Conservation (phyloP, 1,140 invertebrate genomes). For the Melitaea cinxia region DNA sequence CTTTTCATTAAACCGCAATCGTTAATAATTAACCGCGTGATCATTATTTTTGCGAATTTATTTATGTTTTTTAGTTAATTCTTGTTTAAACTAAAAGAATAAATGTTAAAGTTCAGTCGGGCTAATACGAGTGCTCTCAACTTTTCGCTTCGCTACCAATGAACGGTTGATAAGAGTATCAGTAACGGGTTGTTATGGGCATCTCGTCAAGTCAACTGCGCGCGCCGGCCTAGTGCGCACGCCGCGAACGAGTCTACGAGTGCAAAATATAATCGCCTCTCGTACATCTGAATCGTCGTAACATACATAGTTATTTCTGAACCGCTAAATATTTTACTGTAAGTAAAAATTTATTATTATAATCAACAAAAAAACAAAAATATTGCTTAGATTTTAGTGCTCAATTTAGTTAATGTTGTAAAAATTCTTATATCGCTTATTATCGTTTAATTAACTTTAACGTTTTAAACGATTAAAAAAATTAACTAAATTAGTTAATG, state of each 20-base stretch:
- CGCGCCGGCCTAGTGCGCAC: slow-evolving; percentile 47
- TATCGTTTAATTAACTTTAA: too few species aligned
- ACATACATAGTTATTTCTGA: not conserved
- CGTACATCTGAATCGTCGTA: not conserved
- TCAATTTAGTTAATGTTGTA: too few species aligned
- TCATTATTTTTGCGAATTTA: too few species aligned
- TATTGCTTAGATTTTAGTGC: too few species aligned
- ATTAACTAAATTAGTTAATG: too few species aligned
- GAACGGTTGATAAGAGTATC: not conserved
- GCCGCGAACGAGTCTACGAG: slow-evolving; percentile 27
- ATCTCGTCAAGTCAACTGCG: slow-evolving; percentile 36
- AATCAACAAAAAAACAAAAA: not conserved
- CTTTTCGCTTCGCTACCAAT: not conserved
- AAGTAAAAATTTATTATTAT: not conserved
- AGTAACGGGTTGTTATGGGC: slow-evolving; percentile 6
- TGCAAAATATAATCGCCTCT: too few species aligned
- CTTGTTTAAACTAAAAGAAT: too few species aligned
- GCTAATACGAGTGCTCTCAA: not conserved
- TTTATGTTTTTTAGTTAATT: too few species aligned
- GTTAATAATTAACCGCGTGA: too few species aligned
- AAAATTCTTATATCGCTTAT: too few species aligned
- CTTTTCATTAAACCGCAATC: too few species aligned
- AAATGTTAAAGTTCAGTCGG: not conserved
- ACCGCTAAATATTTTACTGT: not conserved
- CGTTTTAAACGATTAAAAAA: too few species aligned